Percentiles rank a stretch among this genome's conserved stretches.
Conservation (phyloP, 1,140 invertebrate genomes). For the Calephelis nemesis region DNA sequence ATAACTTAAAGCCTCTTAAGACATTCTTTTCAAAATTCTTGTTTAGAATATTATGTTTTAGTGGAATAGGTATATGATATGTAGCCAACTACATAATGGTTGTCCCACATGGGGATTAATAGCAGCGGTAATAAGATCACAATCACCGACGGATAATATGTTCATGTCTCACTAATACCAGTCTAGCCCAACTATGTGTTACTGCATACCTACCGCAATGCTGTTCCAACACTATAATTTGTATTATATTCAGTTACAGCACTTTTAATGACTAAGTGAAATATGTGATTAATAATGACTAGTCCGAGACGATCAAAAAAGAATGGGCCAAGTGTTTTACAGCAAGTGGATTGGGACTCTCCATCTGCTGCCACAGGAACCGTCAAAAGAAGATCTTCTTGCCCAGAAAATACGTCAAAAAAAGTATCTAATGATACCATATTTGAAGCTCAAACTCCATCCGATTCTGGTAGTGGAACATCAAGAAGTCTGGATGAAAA, state of each 20-base stretch:
- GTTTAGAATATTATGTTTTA: no score
- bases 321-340: conserved; percentile 56
- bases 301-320: conserved; percentile 74
- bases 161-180: conserved; percentile 52
- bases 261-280: conserved; percentile 38
- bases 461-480: conserved; percentile 61
- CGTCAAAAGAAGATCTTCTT: conserved; percentile 81
- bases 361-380: conserved; percentile 84
- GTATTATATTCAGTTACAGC: conserved; percentile 26
- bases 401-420: conserved; percentile 55
- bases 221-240: conserved; percentile 49
- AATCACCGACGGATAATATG: conserved; percentile 20
- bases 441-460: conserved; percentile 59
- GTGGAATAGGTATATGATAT: no score
- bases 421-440: conserved; percentile 42
- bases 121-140: conserved; percentile 15
- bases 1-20: no score
- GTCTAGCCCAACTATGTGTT: conserved; percentile 27
- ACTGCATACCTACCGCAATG: conserved; percentile 38
- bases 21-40: no score
- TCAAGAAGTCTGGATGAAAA: conserved; percentile 54
- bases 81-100: neutral
- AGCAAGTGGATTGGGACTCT: conserved; percentile 83
- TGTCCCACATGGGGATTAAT: conserved; percentile 14
- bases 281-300: conserved; percentile 72